A percentile compares a stretch with the other conserved stretches of the same genome.
These are phyloP conservation scores for Venusia cambrica DNA, from an alignment of 2,888 invertebrate species.

Conservation along the genomic window DNA sequence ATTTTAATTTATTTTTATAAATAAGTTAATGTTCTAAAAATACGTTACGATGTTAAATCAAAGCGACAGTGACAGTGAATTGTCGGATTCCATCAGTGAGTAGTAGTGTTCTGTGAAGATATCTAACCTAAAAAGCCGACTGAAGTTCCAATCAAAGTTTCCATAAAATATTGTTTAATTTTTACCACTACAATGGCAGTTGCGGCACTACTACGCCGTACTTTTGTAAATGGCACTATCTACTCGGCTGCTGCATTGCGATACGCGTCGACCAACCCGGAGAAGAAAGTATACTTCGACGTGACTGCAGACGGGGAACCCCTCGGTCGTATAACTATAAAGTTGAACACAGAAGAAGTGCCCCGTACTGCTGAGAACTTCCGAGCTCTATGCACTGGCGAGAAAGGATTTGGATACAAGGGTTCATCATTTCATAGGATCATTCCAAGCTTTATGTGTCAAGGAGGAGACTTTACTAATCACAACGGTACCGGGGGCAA, in stretches of 20 bases:
- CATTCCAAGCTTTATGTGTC: conserved; percentile 98
- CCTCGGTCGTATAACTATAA: conserved; percentile 93
- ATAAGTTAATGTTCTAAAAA: too few species aligned
- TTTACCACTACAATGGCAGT: conserved; percentile 55
- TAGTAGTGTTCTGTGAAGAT: too few species aligned
- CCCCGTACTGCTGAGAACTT: conserved; percentile 98
- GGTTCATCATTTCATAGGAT: conserved; percentile 94
- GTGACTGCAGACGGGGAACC: conserved; percentile 90
- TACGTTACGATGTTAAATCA: too few species aligned
- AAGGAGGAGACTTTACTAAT: conserved; percentile 96
- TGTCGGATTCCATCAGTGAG: too few species aligned
- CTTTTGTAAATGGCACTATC: conserved; percentile 59
- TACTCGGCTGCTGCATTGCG: conserved; percentile 67
- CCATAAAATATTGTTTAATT: conserved; percentile 5
- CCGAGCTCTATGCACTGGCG: conserved; percentile 89
- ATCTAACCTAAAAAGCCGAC: too few species aligned
- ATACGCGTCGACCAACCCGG: conserved; percentile 62
- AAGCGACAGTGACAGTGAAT: too few species aligned
- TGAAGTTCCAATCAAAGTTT: background rate
- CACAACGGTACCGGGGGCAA: conserved; percentile 96
- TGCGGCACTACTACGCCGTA: conserved; percentile 51
- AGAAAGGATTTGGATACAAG: conserved; percentile 89
- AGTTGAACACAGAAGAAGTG: conserved; percentile 92
- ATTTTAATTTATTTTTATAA: too few species aligned
- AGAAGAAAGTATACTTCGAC: conserved; percentile 90